Base-by-base conservation (phyloP, 2,113 vertebrate genomes). In the Stigmatopora argus region DNA sequence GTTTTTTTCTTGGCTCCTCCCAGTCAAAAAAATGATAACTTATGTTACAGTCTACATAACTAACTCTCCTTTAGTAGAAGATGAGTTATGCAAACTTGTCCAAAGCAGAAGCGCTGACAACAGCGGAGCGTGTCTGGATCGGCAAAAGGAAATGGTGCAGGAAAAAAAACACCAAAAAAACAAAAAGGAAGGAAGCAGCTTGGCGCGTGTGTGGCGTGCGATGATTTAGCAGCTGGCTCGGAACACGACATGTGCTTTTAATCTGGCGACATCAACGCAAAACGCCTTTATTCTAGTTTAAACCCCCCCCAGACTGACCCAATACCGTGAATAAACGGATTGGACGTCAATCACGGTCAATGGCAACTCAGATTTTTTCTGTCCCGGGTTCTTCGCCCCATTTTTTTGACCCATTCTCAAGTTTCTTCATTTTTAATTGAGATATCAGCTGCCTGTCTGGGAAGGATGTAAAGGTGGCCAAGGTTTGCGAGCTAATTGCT, bases 231-330 rank as follows among this genome's bases (percentile, higher is more conserved):
- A 88, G 84, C 85, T 83, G 78, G 76, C 70, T 76, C 69, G 38
- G 19, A 55, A 88, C 75, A 82, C 88, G 89, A 91, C 92, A 94
- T 94, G 92, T 95, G 93, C 90, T 90, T 89, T 79, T 91, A 80
- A 91, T 94, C 86, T 65, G 70, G 88, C 59, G 53, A 56, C 53
- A 56, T 17, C 23, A 56, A 56, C 26, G 14, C 23, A 15, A 31
- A 31, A 56, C 23, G 7, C 23, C 52, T 53, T 53, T 21, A 31
- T 26, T 23, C 53, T 26, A 23, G 5, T 9, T 51, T 51, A 7
- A 19, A n/a, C 7, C 18, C 48, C 18, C 19, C 2, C 23, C 26
- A 15, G 21, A 23, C 12, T 31, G 38, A 61, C n/a, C 18, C 35
- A 3, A 4, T 60, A 18, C 59, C 8, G 41, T 23, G 21, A 21